Conservation (phyloP, 2,888 invertebrate genomes). For the Pseudococcus longispinus region DNA sequence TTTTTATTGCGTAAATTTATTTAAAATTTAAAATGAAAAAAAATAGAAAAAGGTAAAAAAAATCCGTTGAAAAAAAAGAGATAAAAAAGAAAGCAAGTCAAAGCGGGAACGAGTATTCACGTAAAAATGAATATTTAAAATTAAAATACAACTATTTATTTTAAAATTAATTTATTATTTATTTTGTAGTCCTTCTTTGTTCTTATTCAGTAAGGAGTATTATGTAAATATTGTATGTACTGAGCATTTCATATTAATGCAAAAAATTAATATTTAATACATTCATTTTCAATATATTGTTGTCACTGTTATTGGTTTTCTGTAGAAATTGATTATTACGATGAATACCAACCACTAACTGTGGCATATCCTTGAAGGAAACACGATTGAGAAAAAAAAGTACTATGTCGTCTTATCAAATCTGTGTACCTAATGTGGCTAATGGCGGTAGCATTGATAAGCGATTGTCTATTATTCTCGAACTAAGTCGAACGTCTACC, state of each 20-base stretch:
- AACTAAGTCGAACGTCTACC: too few relatives aligned
- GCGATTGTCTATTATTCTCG: too few relatives aligned
- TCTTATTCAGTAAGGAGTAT: slow-evolving; percentile 34
- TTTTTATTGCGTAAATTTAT: slow-evolving; percentile 37
- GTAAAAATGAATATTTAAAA: neutral
- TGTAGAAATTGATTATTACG: neutral
- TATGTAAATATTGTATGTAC: slow-evolving; percentile 51
- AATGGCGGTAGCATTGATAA: too few relatives aligned
- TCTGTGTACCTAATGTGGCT: too few relatives aligned
- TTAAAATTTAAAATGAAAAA: slow-evolving; percentile 32
- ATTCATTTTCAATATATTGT: slow-evolving; percentile 50
- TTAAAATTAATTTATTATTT: slow-evolving; percentile 50
- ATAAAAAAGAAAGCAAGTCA: slow-evolving; percentile 7
- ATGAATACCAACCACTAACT: too few relatives aligned
- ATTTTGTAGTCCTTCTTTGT: slow-evolving; percentile 40
- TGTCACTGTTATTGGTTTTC: neutral
- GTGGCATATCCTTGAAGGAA: too few relatives aligned
- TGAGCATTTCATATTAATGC: slow-evolving; percentile 45
- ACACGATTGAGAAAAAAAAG: too few relatives aligned
- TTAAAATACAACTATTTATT: slow-evolving; percentile 46
- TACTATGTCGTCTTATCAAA: too few relatives aligned
- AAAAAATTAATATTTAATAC: slow-evolving; percentile 45
- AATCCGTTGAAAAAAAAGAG: neutral
- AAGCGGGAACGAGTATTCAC: slow-evolving; percentile 20
- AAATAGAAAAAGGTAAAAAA: slow-evolving; percentile 8